These are phyloP conservation scores for Caenorhabditis wallacei DNA, from an alignment of 2,888 invertebrate genomes.

Conservation along the genomic window DNA sequence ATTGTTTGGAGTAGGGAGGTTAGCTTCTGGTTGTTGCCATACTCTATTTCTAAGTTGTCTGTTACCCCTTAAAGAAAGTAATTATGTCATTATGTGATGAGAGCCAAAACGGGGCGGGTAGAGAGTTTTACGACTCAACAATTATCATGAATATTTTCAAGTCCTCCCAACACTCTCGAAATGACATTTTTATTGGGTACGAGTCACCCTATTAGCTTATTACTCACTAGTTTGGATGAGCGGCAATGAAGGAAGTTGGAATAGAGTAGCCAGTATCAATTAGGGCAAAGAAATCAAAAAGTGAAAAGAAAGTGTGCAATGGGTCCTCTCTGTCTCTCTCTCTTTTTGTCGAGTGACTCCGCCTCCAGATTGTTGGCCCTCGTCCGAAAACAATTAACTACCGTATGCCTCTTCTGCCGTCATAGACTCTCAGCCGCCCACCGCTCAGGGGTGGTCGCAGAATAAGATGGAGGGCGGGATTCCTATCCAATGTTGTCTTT, in stretches of 20 bases:
- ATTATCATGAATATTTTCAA: slow-evolving; percentile 64
- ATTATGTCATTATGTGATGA: slow-evolving; percentile 65
- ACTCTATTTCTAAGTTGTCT: slow-evolving; percentile 10
- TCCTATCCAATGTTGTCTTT: slow-evolving; percentile 31
- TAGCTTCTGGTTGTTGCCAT: slow-evolving; percentile 29
- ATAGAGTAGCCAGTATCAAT: neutral
- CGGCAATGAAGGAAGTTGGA: neutral
- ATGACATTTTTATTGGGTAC: slow-evolving; percentile 62
- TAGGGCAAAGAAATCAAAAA: slow-evolving; percentile 29
- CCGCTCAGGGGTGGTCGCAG: slow-evolving; percentile 53
- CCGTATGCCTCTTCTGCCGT: slow-evolving; percentile 55
- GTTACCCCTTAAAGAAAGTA: slow-evolving; percentile 48
- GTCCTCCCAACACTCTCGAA: slow-evolving; percentile 45
- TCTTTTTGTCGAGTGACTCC: slow-evolving; percentile 41
- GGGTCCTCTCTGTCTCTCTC: slow-evolving; percentile 9
- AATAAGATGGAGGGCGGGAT: slow-evolving; percentile 26
- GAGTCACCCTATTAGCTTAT: slow-evolving; percentile 26
- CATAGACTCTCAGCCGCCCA: slow-evolving; percentile 33
- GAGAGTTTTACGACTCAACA: slow-evolving; percentile 61
- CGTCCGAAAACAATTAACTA: slow-evolving; percentile 68
- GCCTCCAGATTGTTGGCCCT: slow-evolving; percentile 65
- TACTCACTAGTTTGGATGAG: slow-evolving; percentile 21
- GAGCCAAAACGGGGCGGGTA: slow-evolving; percentile 38
- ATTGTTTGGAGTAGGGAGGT: slow-evolving; percentile 49
- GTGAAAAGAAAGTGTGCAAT: slow-evolving; percentile 26